Base-by-base conservation (phyloP, 2,113 vertebrate genomes). In the Cyprinodon brontotheroides region DNA sequence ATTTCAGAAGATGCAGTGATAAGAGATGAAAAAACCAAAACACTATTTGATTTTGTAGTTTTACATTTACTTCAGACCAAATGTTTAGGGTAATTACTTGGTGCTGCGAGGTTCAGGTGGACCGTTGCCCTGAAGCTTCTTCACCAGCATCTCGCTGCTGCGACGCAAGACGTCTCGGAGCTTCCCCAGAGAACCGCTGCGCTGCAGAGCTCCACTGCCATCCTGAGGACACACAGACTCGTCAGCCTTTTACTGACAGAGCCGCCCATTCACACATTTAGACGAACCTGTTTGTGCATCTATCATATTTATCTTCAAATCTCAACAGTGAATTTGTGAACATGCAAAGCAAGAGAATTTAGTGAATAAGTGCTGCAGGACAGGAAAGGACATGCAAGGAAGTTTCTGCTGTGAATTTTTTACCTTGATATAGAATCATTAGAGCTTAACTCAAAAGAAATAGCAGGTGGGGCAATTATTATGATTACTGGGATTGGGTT, bases 111-210 rank as follows among this genome's bases (percentile, higher is more conserved):
- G 95, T 40, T 97, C 92, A 60, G 95, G 93, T 1, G 96, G 96
- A 4, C 92, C 95, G 0, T 94, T 96, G 53, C 96, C 96, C 87
- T 99, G 97, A 72, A 99, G 95, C 71, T 97, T 99, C 93, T 97
- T 97, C 87, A 99, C 98, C 88, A 99, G 86, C 91, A 98, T 89
- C 86, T 99, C 98, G 3, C 98, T 99, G 95, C 98, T 99, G 82
- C 96, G 94, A 3, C 97, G 95, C 17, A 99, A 85, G 22, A 98
- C 96, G 4, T 99, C 98, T 39, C 97, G 91, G 79, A 99, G 95
- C 87, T 95, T 99, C 50, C 97, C 97, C 74, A 99, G 89, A 57
- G 98, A 99, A 70, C 96, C 96, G 17, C 96, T 97, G 77, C 97
- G 96, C 82, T 96, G 95, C 11, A 99, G 94, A 3, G 91, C 79